Conservation (phyloP, 2,113 vertebrate species). For the Nothoprocta perdicaria region DNA sequence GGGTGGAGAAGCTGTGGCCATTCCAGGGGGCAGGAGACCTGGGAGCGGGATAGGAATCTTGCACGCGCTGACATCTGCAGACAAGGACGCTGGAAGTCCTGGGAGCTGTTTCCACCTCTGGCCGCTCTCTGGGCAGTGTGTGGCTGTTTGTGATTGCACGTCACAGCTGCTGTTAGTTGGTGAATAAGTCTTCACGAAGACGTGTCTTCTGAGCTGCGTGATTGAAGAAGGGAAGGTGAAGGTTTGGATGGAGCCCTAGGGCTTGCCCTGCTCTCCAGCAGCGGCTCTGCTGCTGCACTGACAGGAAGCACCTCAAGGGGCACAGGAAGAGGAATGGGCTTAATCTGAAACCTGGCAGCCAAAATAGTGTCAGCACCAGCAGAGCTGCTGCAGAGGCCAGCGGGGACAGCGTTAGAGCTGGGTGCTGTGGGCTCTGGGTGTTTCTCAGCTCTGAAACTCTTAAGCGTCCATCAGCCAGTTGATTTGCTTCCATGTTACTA, state of each 20-base stretch:
- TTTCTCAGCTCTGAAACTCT: neutral
- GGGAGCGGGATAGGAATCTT: neutral
- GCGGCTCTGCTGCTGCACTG: neutral
- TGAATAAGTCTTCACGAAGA: neutral
- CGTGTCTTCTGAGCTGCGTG: neutral
- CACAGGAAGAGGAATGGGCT: neutral
- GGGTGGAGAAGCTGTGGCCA: neutral
- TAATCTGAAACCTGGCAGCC: neutral
- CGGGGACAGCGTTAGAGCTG: neutral
- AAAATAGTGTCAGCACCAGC: accelerated
- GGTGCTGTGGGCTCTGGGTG: neutral
- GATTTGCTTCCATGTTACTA: neutral
- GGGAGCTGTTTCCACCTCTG: neutral
- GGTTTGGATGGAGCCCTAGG: neutral
- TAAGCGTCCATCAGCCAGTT: neutral
- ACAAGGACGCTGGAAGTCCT: neutral
- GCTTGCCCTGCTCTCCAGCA: neutral
- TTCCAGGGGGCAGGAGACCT: neutral
- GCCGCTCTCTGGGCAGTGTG: neutral
- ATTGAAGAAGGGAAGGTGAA: neutral
- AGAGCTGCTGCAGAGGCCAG: neutral
- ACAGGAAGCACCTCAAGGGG: neutral
- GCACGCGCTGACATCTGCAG: neutral
- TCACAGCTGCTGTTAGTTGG: neutral
- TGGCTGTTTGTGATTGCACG: neutral